phyloP scores from a whole-genome alignment of 2,888 invertebrate genomes.

The Chymomyza amoena region DNA sequence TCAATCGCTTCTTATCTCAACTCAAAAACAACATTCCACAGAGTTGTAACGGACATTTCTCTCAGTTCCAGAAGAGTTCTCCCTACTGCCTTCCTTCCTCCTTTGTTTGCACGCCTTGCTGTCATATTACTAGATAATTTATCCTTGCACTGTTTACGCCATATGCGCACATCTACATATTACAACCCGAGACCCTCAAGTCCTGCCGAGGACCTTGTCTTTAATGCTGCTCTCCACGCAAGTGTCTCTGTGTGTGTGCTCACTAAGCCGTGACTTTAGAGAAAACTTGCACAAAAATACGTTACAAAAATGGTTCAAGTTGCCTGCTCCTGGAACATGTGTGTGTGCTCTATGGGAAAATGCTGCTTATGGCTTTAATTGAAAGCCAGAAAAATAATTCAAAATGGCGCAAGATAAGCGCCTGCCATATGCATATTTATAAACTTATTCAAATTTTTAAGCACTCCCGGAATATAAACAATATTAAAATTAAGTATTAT shows the following conservation, averaged over 20 bases:
- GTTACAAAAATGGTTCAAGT: slow-evolving; percentile 48
- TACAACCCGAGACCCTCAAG: not conserved
- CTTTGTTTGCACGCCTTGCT: not conserved
- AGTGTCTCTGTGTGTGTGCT: slow-evolving; percentile 24
- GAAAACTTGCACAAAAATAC: slow-evolving; percentile 51
- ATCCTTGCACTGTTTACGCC: slow-evolving; percentile 15
- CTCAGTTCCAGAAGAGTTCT: not conserved
- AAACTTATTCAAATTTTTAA: slow-evolving; percentile 58
- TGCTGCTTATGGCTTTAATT: slow-evolving; percentile 35
- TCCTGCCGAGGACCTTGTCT: slow-evolving; percentile 28
- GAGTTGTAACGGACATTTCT: not conserved
- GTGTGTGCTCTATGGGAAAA: slow-evolving; percentile 31
- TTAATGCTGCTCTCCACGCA: slow-evolving; percentile 4
- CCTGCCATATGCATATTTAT: slow-evolving; percentile 19
- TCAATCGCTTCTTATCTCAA: not conserved
- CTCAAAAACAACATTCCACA: not conserved
- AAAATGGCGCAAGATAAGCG: not conserved
- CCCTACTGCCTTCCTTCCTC: not conserved
- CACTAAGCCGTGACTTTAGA: slow-evolving; percentile 49
- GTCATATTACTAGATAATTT: slow-evolving; percentile 2
- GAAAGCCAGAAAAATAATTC: slow-evolving; percentile 22
- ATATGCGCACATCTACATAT: slow-evolving; percentile 9
- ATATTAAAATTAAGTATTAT: not conserved
- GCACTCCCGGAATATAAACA: slow-evolving; percentile 31
- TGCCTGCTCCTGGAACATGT: slow-evolving; percentile 36